Evolutionary conservation across 2,888 invertebrate species (phyloP).

Genomic region (Parasteatoda lunata): DNA sequence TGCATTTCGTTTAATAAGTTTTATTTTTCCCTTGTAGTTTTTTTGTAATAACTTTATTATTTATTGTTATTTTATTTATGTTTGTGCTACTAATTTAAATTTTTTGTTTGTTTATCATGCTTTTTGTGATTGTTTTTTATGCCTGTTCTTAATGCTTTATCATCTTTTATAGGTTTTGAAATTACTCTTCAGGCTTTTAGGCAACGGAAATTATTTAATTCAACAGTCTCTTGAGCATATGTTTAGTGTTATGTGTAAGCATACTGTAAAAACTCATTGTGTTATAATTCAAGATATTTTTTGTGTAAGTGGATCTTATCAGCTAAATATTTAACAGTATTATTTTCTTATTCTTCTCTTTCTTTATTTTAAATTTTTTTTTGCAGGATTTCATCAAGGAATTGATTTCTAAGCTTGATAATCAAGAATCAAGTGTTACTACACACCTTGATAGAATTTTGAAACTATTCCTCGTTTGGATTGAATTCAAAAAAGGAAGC

Average conservation of each 20-base stretch:
- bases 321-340: neutral
- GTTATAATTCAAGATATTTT: slow-evolving; percentile 64
- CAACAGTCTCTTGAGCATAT: slow-evolving; percentile 59
- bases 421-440: neutral
- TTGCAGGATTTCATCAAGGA: slow-evolving; percentile 32
- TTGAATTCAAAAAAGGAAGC: slow-evolving; percentile 49
- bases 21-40: neutral
- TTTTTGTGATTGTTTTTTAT: neutral
- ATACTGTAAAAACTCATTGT: slow-evolving; percentile 51
- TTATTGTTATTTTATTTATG: neutral
- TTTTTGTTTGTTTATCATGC: neutral
- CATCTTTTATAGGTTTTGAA: slow-evolving; percentile 63
- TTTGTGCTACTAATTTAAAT: neutral
- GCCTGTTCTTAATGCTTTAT: neutral
- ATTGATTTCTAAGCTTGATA: neutral
- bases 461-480: slow-evolving; percentile 36
- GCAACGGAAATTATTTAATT: slow-evolving; percentile 41
- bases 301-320: slow-evolving; percentile 58
- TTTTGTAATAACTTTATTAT: neutral
- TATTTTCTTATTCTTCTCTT: neutral
- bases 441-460: slow-evolving; percentile 30
- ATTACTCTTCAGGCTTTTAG: slow-evolving; percentile 67
- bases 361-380: neutral
- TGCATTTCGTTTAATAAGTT: neutral
- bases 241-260: slow-evolving; percentile 58